phyloP scores from a whole-genome alignment of 2,888 invertebrate species.

The Chloroclystis v-ata region DNA sequence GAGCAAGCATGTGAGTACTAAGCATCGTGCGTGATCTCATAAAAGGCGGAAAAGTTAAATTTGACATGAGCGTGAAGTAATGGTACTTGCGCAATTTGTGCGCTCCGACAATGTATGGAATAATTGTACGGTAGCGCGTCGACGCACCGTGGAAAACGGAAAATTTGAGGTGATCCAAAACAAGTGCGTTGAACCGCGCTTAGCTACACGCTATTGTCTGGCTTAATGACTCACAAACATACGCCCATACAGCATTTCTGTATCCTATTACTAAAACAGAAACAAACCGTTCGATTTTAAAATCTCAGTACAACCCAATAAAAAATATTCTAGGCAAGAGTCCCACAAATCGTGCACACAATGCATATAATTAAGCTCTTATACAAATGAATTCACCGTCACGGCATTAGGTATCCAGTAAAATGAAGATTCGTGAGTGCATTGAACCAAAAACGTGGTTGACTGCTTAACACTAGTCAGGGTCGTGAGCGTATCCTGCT shows the following conservation, averaged over 20 bases:
- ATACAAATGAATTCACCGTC: conserved; percentile 61
- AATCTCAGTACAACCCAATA: conserved; percentile 2
- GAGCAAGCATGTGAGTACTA: conserved; percentile 18
- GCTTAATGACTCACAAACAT: conserved; percentile 40
- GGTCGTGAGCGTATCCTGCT: conserved; percentile 59
- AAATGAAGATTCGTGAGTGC: conserved; percentile 70
- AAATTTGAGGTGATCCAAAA: conserved; percentile 55
- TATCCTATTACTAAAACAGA: conserved; percentile 31
- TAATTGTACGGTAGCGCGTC: conserved; percentile 31
- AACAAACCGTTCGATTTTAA: conserved; percentile 7
- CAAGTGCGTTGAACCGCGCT: conserved; percentile 54
- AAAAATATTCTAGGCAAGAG: neutral
- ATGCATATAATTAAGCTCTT: conserved; percentile 51
- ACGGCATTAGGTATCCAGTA: conserved; percentile 58
- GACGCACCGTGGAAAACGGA: conserved; percentile 57
- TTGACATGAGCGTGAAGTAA: conserved; percentile 5
- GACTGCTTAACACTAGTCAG: conserved; percentile 64
- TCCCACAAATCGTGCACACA: conserved; percentile 42
- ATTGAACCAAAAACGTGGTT: conserved; percentile 74
- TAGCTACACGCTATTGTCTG: conserved; percentile 40
- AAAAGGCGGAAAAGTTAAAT: conserved; percentile 19
- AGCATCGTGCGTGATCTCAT: conserved; percentile 13
- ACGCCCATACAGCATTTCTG: conserved; percentile 38
- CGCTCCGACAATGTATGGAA: conserved; percentile 12
- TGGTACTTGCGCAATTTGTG: conserved; percentile 22